Percentiles rank a stretch among this genome's conserved stretches.
Evolutionary conservation across 2,113 vertebrate genomes (phyloP).

Genomic region (Ahaetulla prasina): DNA sequence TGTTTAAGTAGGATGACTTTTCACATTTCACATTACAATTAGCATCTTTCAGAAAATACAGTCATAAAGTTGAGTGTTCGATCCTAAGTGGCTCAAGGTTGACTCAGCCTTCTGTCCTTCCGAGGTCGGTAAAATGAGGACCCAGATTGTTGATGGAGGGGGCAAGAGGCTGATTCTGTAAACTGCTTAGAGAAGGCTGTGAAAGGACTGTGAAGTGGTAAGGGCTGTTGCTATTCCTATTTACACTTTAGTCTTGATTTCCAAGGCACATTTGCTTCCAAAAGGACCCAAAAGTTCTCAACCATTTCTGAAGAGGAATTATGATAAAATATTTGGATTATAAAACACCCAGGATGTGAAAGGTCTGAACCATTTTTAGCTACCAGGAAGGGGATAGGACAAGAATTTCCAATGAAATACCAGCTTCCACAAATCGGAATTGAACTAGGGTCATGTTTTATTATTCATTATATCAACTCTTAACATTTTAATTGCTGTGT

Average conservation of each 20-base stretch:
- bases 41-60: conserved; percentile 20
- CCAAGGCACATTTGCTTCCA: conserved; percentile 21
- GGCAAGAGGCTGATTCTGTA: too few species aligned
- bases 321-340: conserved; percentile 19
- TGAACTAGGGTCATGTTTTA: conserved; percentile 26
- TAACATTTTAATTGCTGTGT: conserved; percentile 17
- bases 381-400: conserved; percentile 9
- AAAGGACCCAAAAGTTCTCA: conserved; percentile 1
- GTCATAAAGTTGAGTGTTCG: not conserved
- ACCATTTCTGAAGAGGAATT: conserved; percentile 4
- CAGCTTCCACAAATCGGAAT: conserved; percentile 22
- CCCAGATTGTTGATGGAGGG: too few species aligned
- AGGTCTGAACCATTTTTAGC: not conserved
- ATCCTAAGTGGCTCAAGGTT: too few species aligned
- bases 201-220: too few species aligned
- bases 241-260: not conserved
- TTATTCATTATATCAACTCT: conserved; percentile 5
- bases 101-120: too few species aligned
- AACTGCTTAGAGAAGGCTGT: too few species aligned
- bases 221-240: too few species aligned
- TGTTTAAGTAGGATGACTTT: not conserved
- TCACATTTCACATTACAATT: conserved; percentile 6
- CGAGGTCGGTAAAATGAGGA: too few species aligned
- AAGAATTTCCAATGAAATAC: conserved; percentile 26
- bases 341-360: conserved; percentile 14